A percentile compares a stretch with the other conserved stretches of the same genome.
These are phyloP conservation scores for Resseliella maxima DNA, from an alignment of 2,888 invertebrate genomes.

Conservation along the genomic window DNA sequence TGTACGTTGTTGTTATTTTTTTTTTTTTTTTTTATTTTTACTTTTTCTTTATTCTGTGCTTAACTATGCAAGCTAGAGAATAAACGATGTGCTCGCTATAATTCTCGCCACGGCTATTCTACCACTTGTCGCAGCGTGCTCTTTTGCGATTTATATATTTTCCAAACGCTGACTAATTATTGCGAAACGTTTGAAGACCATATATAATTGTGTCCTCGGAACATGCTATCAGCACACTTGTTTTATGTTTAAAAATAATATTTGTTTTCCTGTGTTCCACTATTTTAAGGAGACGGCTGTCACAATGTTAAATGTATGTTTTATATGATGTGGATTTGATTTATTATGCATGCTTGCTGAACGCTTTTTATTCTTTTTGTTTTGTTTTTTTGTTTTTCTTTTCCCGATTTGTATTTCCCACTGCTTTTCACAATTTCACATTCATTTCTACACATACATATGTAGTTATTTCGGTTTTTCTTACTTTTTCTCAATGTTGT, in stretches of 20 bases:
- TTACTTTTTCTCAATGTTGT: background rate
- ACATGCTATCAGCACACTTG: conserved; percentile 43
- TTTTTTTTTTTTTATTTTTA: too few relatives aligned
- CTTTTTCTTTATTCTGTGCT: too few relatives aligned
- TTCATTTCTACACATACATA: background rate
- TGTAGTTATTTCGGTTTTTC: background rate
- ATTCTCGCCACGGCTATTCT: background rate
- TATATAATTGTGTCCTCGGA: conserved; percentile 44
- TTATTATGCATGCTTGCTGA: conserved; percentile 28
- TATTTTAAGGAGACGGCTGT: conserved; percentile 2
- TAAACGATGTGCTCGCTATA: background rate
- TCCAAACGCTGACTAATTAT: conserved; percentile 12
- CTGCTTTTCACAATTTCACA: background rate
- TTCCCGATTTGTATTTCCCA: background rate
- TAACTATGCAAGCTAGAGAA: too few relatives aligned
- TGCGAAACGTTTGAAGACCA: conserved; percentile 24
- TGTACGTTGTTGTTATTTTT: background rate
- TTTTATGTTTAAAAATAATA: conserved; percentile 51
- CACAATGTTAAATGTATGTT: conserved; percentile 17
- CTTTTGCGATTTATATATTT: background rate
- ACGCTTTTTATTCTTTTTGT: background rate
- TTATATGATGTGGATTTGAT: conserved; percentile 37
- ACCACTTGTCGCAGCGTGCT: conserved; percentile 6
- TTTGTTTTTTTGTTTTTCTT: background rate
- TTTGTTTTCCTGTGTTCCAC: conserved; percentile 19